Evolutionary conservation across 1,140 invertebrate genomes (phyloP).

Genomic region (Bombus waltoni): DNA sequence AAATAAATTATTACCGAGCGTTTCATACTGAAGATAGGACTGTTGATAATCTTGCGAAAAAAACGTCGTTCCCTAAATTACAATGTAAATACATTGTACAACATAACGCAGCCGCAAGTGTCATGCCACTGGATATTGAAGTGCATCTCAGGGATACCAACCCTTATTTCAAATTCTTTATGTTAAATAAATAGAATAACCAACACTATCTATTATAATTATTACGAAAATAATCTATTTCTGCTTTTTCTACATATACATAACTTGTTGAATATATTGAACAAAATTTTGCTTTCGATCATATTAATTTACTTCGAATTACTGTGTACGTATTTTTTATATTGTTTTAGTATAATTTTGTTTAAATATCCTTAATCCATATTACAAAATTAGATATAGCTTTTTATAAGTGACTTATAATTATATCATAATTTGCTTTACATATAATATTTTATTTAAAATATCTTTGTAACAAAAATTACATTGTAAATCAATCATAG

Average conservation of each 20-base stretch:
- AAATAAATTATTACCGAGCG: conserved; percentile 61
- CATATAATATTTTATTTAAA: neutral
- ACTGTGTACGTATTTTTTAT: neutral
- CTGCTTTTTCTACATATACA: neutral
- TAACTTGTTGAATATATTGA: neutral
- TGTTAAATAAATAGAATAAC: conserved; percentile 4
- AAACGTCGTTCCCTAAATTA: conserved; percentile 21
- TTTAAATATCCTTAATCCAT: neutral
- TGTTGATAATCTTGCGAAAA: conserved; percentile 23
- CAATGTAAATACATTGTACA: conserved; percentile 62
- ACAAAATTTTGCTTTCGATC: neutral
- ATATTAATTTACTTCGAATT: neutral
- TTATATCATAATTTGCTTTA: neutral
- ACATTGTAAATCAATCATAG: neutral
- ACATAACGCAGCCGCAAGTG: conserved; percentile 3
- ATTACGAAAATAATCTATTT: neutral
- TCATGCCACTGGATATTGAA: conserved; percentile 13
- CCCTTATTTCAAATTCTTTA: conserved; percentile 5
- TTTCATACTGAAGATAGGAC: conserved; percentile 64
- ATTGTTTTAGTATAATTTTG: neutral
- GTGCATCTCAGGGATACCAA: conserved; percentile 43
- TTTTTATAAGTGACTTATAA: neutral
- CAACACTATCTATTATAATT: neutral
- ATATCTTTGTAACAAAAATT: neutral
- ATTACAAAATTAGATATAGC: too few species aligned